Percentiles rank a stretch among this genome's conserved stretches.
Evolutionary conservation across 1,140 invertebrate genomes (phyloP).

Genomic region (Eubasilissa regina): DNA sequence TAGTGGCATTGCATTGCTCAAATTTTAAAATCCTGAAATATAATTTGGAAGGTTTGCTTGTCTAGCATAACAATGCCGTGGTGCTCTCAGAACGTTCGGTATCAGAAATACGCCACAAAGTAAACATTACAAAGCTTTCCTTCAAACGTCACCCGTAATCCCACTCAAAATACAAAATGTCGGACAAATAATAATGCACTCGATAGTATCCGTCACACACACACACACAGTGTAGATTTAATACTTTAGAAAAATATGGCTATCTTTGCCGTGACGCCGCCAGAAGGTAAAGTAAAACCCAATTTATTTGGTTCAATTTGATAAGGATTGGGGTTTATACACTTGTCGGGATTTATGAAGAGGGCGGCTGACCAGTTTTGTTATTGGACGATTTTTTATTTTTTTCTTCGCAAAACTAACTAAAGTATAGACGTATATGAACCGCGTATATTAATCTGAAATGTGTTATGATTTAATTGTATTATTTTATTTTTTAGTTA

Average conservation of each 20-base stretch:
- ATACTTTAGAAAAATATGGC: constrained; percentile 50
- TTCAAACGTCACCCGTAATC: constrained; percentile 40
- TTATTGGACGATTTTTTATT: not conserved
- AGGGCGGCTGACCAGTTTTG: not conserved
- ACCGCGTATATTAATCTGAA: too few species aligned
- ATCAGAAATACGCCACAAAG: constrained; percentile 16
- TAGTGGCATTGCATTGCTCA: too few species aligned
- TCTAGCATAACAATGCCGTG: not conserved
- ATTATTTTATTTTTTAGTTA: too few species aligned
- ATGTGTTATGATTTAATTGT: too few species aligned
- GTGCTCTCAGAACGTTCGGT: not conserved
- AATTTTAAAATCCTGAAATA: too few species aligned
- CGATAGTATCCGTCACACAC: not conserved
- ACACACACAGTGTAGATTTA: constrained; percentile 9
- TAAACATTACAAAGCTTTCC: constrained; percentile 17
- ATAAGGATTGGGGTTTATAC: constrained; percentile 30
- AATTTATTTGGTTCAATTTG: constrained; percentile 58
- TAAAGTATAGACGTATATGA: too few species aligned
- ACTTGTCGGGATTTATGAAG: constrained; percentile 34
- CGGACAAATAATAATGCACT: constrained; percentile 15
- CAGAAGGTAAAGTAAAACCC: constrained; percentile 52
- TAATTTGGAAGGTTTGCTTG: too few species aligned
- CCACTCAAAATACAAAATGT: constrained; percentile 35
- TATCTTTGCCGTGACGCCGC: constrained; percentile 42
- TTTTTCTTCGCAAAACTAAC: too few species aligned